Evolutionary conservation across 2,113 vertebrate genomes (phyloP).

Genomic region (Centropus bengalensis): DNA sequence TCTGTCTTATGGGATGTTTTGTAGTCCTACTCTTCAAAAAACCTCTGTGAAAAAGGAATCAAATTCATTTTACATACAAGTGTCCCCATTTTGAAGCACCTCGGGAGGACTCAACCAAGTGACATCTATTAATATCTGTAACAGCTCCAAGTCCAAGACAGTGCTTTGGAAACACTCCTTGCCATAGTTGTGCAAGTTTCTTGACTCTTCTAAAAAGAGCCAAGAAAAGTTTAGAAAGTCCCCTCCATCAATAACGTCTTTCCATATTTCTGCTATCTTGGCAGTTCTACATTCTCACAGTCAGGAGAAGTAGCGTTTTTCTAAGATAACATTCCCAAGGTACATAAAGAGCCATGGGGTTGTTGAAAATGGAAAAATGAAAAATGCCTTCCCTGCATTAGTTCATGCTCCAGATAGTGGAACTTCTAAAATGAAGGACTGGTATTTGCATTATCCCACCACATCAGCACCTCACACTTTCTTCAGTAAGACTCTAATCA

Average conservation of each 20-base stretch:
- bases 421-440: neutral
- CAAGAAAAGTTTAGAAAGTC: neutral
- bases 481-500: neutral
- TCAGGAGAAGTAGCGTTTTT: neutral
- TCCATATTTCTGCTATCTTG: neutral
- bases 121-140: neutral
- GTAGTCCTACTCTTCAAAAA: neutral
- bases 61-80: neutral
- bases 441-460: neutral
- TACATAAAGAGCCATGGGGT: neutral
- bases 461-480: neutral
- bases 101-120: neutral
- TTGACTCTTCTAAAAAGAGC: neutral
- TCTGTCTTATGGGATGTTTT: neutral
- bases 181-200: neutral
- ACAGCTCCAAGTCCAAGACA: neutral
- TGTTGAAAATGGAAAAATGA: neutral
- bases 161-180: neutral
- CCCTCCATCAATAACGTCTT: neutral
- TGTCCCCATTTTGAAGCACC: neutral
- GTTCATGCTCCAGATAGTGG: neutral
- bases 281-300: neutral
- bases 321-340: neutral
- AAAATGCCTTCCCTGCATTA: neutral
- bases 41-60: constrained; percentile 1